phyloP scores from a whole-genome alignment of 2,113 vertebrate species.

The Panurus biarmicus region DNA sequence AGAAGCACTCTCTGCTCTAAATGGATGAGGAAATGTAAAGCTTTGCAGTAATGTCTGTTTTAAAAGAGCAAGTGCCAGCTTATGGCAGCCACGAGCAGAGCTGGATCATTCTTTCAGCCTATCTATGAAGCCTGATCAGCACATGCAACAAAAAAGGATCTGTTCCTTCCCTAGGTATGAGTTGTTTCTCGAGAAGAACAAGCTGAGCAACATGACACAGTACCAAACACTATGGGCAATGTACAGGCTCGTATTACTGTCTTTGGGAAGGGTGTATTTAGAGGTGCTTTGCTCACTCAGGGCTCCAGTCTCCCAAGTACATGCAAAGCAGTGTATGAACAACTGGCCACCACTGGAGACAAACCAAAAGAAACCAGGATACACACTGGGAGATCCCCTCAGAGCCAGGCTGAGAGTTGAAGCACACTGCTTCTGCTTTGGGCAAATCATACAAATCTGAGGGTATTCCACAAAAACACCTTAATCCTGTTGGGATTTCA shows the following conservation, averaged over 20 bases:
- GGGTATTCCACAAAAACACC: not conserved
- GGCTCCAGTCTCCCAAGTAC: not conserved
- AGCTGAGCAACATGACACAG: not conserved
- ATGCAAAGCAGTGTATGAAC: too few species aligned
- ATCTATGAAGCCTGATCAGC: not conserved
- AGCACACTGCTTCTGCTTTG: not conserved
- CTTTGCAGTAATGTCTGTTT: not conserved
- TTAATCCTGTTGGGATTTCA: not conserved
- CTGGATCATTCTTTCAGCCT: not conserved
- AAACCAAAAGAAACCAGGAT: not conserved
- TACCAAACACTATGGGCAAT: not conserved
- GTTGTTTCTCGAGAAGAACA: accelerated
- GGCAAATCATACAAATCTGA: not conserved
- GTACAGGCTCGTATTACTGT: accelerated
- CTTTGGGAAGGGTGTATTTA: accelerated
- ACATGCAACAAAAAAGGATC: not conserved
- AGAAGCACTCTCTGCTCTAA: not conserved
- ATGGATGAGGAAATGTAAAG: not conserved
- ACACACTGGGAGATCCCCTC: not conserved
- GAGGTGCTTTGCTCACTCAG: not conserved
- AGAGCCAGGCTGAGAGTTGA: not conserved
- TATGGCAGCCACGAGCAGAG: not conserved
- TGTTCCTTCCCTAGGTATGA: not conserved
- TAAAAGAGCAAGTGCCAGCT: not conserved
- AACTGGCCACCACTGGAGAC: not conserved